Base-by-base conservation (phyloP, 1,140 invertebrate species). In the Cyrtorhinus lividipennis region DNA sequence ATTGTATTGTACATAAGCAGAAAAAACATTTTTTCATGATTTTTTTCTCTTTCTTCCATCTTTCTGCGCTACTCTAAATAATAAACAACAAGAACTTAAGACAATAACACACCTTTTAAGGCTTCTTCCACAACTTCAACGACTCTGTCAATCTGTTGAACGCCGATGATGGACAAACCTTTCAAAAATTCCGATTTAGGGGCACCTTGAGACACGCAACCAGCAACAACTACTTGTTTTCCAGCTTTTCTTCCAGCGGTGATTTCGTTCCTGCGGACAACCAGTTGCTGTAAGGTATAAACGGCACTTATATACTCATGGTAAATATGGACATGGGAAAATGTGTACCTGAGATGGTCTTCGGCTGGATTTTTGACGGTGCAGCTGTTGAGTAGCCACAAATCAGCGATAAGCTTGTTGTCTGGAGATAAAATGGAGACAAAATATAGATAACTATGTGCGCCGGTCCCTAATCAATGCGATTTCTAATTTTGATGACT, bases 41-140 rank as follows among this genome's bases (percentile, higher is more conserved):
- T n/a, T n/a, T n/a, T n/a, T n/a, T n/a, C n/a, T n/a, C n/a, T n/a
- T n/a, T n/a, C n/a, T n/a, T n/a, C n/a, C n/a, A n/a, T n/a, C n/a
- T n/a, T n/a, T n/a, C n/a, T n/a, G n/a, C n/a, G n/a, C n/a, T n/a
- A n/a, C n/a, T n/a, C n/a, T n/a, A n/a, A n/a, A n/a, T n/a, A n/a
- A n/a, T n/a, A n/a, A n/a, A n/a, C n/a, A n/a, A n/a, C n/a, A n/a
- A n/a, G n/a, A n/a, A n/a, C n/a, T n/a, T n/a, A n/a, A n/a, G n/a
- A n/a, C n/a, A n/a, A n/a, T n/a, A n/a, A n/a, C n/a, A n/a, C n/a
- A 75, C 92, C 94, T 81, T 95, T 96, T 0, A 98, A 72, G 0
- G 94, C 95, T 77, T 98, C 94, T 72, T 98, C 95, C 0, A 98
- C 93, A n/a, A 98, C 93, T 77, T 97, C 93, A 0, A 97, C 88